Conservation (phyloP, 1,140 invertebrate species). For the Hirudo medicinalis region DNA sequence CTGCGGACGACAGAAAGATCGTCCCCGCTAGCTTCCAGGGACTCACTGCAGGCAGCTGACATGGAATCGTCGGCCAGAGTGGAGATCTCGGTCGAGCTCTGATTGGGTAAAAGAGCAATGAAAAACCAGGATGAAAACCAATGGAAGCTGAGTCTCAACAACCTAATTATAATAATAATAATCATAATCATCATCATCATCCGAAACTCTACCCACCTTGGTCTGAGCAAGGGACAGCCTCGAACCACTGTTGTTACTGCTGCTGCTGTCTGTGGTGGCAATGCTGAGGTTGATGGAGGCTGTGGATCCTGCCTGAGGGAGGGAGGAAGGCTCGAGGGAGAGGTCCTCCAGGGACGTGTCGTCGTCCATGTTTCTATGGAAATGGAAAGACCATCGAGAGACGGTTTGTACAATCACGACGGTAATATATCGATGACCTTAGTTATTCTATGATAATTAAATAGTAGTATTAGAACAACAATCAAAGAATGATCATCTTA, state of each 20-base stretch:
- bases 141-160: background rate
- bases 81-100: slow-evolving; percentile 5
- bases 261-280: slow-evolving; percentile 65
- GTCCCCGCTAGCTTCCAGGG: background rate
- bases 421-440: too few species aligned
- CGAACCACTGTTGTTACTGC: slow-evolving; percentile 27
- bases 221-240: slow-evolving; percentile 21
- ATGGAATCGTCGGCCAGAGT: background rate
- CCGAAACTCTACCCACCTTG: background rate
- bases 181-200: too few species aligned
- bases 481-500: slow-evolving; percentile 7
- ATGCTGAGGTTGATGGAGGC: slow-evolving; percentile 57
- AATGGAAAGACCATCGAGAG: too few species aligned
- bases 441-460: background rate
- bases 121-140: background rate
- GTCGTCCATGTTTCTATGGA: slow-evolving; percentile 70
- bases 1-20: background rate
- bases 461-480: background rate
- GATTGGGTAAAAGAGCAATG: background rate
- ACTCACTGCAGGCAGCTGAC: background rate
- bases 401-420: too few species aligned
- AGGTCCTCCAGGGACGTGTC: slow-evolving; percentile 59
- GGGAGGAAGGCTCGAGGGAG: slow-evolving; percentile 56
- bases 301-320: slow-evolving; percentile 62
- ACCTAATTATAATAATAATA: background rate